Conservation (phyloP, 2,888 invertebrate genomes). For the Cephalotes varians region DNA sequence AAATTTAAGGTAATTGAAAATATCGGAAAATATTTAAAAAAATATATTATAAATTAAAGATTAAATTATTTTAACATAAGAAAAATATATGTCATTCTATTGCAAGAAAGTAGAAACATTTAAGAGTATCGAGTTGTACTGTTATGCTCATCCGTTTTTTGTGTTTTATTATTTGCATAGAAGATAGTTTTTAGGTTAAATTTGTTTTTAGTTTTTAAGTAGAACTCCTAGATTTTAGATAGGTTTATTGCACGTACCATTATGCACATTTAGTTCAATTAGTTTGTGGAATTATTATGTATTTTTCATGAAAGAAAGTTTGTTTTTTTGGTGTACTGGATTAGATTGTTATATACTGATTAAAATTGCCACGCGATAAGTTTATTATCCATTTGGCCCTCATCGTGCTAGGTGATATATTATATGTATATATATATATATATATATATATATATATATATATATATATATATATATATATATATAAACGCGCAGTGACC, state of each 20-base stretch:
- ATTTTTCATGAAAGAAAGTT: constrained; percentile 1
- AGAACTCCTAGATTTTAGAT: constrained; percentile 27
- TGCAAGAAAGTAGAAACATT: background rate
- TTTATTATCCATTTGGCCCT: constrained; percentile 38
- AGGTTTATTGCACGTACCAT: constrained; percentile 1
- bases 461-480: background rate
- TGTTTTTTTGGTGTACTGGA: background rate
- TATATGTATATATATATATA: background rate
- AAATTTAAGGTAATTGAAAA: background rate
- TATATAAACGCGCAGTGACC: constrained; percentile 27
- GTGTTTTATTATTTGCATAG: background rate
- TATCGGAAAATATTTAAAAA: background rate
- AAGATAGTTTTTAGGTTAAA: background rate
- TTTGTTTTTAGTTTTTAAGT: constrained; percentile 9
- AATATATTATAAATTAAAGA: background rate
- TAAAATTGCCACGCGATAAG: constrained; percentile 22
- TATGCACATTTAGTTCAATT: constrained; percentile 18
- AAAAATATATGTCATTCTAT: background rate
- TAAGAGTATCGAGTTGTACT: background rate
- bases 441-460: background rate
- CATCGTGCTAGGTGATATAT: background rate
- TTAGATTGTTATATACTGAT: constrained; percentile 18
- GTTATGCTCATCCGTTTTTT: background rate
- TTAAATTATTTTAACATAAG: background rate
- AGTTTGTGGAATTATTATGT: constrained; percentile 4